These are phyloP conservation scores for Megaptera novaeangliae DNA, from an alignment of 2,113 vertebrate species.

Conservation along the genomic window DNA sequence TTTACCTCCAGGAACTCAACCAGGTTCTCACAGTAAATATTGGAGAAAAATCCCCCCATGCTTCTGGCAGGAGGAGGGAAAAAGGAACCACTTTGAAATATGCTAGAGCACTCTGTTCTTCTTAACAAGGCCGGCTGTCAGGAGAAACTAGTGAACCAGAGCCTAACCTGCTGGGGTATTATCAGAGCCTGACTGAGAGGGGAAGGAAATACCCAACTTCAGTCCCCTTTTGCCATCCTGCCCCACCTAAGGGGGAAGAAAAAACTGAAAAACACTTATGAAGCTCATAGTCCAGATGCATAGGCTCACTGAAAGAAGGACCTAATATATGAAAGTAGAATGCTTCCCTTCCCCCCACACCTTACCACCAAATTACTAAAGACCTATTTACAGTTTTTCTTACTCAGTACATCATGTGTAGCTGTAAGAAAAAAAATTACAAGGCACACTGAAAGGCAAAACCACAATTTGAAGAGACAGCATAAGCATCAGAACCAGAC, in stretches of 20 bases:
- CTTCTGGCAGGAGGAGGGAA: not conserved
- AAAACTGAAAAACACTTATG: not conserved
- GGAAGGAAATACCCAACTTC: not conserved
- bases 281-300: not conserved
- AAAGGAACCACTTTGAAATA: not conserved
- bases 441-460: no score
- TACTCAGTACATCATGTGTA: no score
- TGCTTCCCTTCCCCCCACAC: no score
- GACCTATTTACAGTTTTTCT: no score
- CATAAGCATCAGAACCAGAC: no score
- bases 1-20: not conserved
- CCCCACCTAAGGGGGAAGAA: not conserved
- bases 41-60: not conserved
- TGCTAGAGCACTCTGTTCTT: not conserved
- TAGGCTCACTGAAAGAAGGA: not conserved
- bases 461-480: no score
- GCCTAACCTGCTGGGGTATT: no score
- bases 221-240: not conserved
- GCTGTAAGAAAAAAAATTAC: no score
- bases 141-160: no score
- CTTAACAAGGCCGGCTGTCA: not conserved
- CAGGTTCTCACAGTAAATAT: not conserved
- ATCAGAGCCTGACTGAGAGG: no score
- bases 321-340: not conserved
- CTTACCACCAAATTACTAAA: no score